A percentile compares a stretch with the other conserved stretches of the same genome.
Evolutionary conservation across 2,888 invertebrate genomes (phyloP).

Genomic region (Hyalella azteca): DNA sequence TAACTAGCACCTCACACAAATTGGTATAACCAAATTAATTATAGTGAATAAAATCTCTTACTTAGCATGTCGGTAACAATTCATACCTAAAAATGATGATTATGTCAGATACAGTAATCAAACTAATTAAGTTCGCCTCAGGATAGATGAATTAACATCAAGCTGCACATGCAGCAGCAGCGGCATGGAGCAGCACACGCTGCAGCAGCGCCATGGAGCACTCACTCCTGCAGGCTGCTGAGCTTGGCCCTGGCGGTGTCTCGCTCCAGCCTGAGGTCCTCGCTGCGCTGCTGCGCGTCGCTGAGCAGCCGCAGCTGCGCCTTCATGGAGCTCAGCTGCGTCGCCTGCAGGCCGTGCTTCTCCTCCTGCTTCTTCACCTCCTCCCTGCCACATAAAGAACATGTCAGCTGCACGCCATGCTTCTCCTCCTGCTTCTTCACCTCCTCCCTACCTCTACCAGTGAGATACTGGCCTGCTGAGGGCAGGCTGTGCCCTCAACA

Average conservation of each 20-base stretch:
- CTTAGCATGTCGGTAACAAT: too few relatives aligned
- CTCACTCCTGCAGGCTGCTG: slow-evolving; percentile 13
- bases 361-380: not conserved
- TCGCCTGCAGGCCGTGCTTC: not conserved
- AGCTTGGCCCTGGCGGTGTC: slow-evolving; percentile 16
- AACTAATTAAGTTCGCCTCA: too few relatives aligned
- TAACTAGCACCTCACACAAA: too few relatives aligned
- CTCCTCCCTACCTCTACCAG: not conserved
- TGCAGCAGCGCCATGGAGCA: not conserved
- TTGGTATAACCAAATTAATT: too few relatives aligned
- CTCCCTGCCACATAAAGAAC: too few relatives aligned
- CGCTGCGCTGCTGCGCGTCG: not conserved
- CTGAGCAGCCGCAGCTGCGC: not conserved
- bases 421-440: not conserved
- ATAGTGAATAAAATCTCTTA: too few relatives aligned
- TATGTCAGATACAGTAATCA: too few relatives aligned
- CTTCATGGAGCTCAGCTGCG: not conserved
- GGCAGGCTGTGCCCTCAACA: too few relatives aligned
- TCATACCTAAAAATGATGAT: too few relatives aligned
- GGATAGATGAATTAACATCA: too few relatives aligned
- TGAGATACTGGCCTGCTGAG: too few relatives aligned
- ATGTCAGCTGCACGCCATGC: not conserved
- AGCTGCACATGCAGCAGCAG: not conserved
- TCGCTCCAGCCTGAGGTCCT: not conserved
- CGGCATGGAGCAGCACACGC: not conserved